Conservation (phyloP, 2,797 vertebrate genomes). For the Tokudaia muenninki region DNA sequence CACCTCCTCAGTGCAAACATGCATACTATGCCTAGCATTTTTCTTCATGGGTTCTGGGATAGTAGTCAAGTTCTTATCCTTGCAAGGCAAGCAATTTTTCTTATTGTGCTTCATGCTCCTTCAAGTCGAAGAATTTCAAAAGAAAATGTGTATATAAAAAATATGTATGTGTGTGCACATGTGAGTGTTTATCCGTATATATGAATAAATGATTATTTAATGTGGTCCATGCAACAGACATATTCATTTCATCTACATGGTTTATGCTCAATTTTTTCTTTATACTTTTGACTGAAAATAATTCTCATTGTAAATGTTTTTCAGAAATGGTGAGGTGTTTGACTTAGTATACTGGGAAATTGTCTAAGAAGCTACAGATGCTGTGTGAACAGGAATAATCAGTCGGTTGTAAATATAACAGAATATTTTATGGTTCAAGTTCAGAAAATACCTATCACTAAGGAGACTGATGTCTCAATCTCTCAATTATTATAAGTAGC, state of each 20-base stretch:
- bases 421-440: background rate
- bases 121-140: slow-evolving; percentile 29
- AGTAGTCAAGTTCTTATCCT: background rate
- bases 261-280: background rate
- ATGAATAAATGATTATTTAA: background rate
- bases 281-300: background rate
- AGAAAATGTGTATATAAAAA: background rate
- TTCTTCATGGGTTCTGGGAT: background rate
- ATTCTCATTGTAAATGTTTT: background rate
- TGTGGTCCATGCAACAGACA: background rate
- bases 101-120: background rate
- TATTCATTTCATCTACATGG: background rate
- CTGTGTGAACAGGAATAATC: background rate
- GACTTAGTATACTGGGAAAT: background rate
- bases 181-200: no score
- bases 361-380: background rate
- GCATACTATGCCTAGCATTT: background rate
- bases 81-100: background rate
- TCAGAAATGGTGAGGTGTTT: background rate
- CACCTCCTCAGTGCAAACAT: background rate
- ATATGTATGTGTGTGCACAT: no score
- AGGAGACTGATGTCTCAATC: slow-evolving; percentile 12
- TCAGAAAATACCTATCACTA: slow-evolving; percentile 27
- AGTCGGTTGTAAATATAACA: background rate
- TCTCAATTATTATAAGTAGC: background rate